Conservation (phyloP, 2,888 invertebrate species). For the Panzeria rudis region DNA sequence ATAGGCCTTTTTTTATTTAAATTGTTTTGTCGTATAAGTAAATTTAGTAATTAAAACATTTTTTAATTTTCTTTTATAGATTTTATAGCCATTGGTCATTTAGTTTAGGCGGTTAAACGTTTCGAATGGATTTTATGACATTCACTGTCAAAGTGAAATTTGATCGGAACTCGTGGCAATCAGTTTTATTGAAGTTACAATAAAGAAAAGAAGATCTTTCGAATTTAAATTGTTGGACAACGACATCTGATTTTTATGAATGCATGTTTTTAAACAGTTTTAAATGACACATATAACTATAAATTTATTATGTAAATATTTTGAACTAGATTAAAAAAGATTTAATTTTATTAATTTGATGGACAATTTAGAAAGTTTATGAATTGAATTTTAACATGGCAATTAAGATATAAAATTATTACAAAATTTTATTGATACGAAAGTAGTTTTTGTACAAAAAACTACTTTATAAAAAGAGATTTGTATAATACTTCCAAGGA, state of each 20-base stretch:
- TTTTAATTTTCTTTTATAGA: neutral
- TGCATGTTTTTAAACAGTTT: slow-evolving; percentile 19
- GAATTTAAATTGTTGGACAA: neutral
- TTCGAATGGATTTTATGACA: slow-evolving; percentile 18
- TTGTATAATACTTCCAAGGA: no score
- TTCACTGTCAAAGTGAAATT: slow-evolving; percentile 33
- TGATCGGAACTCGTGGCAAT: neutral
- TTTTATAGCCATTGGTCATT: neutral
- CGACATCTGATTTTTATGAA: slow-evolving; percentile 34
- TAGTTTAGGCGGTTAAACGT: neutral
- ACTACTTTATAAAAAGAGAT: no score
- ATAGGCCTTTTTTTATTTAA: slow-evolving; percentile 6
- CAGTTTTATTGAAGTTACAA: neutral
- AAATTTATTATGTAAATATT: neutral
- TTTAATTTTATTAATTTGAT: neutral
- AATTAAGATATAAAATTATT: neutral
- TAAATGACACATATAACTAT: neutral
- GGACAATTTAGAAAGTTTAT: slow-evolving; percentile 3
- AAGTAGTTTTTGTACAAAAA: no score
- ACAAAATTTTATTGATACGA: neutral
- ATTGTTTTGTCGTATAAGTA: neutral
- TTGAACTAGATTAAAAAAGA: neutral
- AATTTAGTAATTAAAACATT: slow-evolving; percentile 25
- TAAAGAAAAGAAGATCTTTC: neutral
- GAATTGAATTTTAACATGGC: neutral